Base-by-base conservation (phyloP, 2,797 vertebrate species). In the Malacoctenus gilli region DNA sequence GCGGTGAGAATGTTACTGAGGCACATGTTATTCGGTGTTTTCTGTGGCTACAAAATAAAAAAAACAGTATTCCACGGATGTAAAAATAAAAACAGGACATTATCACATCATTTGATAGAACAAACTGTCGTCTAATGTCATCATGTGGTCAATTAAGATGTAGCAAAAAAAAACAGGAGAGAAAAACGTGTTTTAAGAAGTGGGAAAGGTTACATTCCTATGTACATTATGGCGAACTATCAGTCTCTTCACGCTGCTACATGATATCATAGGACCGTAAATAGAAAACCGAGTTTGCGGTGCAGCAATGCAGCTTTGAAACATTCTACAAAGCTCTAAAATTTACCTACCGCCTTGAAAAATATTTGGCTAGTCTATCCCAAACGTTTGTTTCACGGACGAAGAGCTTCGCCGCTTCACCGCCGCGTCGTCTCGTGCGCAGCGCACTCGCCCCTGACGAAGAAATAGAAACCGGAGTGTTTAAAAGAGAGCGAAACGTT, bases 21-120 rank as follows among this genome's bases (percentile, higher is more conserved):
- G 89, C 89, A 90, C 89, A 79, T 87, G 2, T 76, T 83, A 54
- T 14, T 77, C 43, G 52, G 42, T 62, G 40, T 56, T 44, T 69
- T 66, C 18, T 55, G 40, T 52, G 32, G 36, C 47, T 65, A 39
- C 8, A 65, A 63, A 71, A 76, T 54, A 64, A 71, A 73, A 21
- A 63, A 63, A 61, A 53, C 13, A 12, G 2, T n/a, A 4, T 49
- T 39, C 44, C 10, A 48, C 50, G 3, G 49, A 48, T 77, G 72
- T 71, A 82, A 81, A 23, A 23, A 63, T n/a, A 5, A 72, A 74
- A 70, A 49, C 2, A 51, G 13, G 59, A 35, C 15, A 60, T 59
- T 21, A 21, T 50, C 9, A 65, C 56, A 68, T 56, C n/a, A n/a
- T n/a, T n/a, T n/a, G n/a, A n/a, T n/a, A n/a, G n/a, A n/a, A 54